Base-by-base conservation (phyloP, 1,140 invertebrate species). In the Cheumatopsyche charites region DNA sequence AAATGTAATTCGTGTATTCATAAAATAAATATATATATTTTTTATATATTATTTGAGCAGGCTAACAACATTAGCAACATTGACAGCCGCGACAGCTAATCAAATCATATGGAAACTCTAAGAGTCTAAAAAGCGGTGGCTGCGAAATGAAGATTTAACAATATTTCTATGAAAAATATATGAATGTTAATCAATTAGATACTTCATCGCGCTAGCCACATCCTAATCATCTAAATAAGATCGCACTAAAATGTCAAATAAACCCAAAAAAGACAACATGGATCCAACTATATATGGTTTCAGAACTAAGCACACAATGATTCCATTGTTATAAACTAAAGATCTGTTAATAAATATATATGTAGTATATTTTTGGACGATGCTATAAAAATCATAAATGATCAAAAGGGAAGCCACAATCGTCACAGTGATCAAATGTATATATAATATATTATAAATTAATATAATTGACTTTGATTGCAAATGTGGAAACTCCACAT, bases 121-220 rank as follows among this genome's bases (percentile, higher is more conserved):
- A 62, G 74, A 75, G 74, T 75, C 67, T 70, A 70, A 68, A 73
- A 70, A 73, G 70, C 74, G 36, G 62, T 72, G 67, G 65, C 67
- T 70, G 67, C 45, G 62, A 41, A 70, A 58, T 62, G 66, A 68
- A 68, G 66, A 47, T 19, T 3, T 3, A 5, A 5, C 13, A 49
- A 49, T 4, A 5, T 49, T 49, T 3, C 3, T 49, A 15, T 19
- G 5, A 15, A 43, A 49, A 15, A 5, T 3, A 49, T 15, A 5
- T 15, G 13, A 49, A 49, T 49, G 17, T 49, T 5, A 49, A 5
- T 5, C 5, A 13, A n/a, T 15, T 36, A 36, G 52, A 17, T 63
- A 7, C 66, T 68, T 68, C 47, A 68, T 25, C 66, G 49, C 66
- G 45, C 66, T 41, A 43, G 17, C 45, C 66, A 68, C 42, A 29